A percentile compares a stretch with the other conserved stretches of the same genome.
Conservation (phyloP, 2,113 vertebrate genomes). For the Misgurnus mizolepis region DNA sequence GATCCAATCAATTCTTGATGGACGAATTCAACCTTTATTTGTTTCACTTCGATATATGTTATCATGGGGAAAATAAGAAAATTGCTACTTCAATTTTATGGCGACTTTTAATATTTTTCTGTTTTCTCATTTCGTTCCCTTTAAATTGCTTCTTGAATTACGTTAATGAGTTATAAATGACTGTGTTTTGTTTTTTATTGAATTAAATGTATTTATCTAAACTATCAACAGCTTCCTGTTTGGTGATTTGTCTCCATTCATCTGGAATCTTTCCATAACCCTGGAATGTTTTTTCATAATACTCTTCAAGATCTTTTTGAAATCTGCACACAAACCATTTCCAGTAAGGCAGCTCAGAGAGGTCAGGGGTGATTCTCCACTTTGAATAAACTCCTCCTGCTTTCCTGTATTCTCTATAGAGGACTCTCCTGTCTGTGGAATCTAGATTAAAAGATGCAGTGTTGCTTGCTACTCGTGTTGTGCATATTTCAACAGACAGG, state of each 20-base stretch:
- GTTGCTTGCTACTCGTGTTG: background rate
- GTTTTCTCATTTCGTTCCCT: too few relatives aligned
- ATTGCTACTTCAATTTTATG: too few relatives aligned
- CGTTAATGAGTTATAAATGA: too few relatives aligned
- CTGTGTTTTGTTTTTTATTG: too few relatives aligned
- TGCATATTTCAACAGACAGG: background rate
- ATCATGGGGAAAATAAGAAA: too few relatives aligned
- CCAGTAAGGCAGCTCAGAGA: conserved; percentile 25
- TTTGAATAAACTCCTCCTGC: background rate
- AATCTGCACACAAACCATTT: conserved; percentile 42
- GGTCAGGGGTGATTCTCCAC: background rate
- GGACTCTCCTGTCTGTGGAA: background rate
- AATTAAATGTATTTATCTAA: background rate
- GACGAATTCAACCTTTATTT: too few relatives aligned
- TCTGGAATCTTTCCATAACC: background rate
- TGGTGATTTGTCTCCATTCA: conserved; percentile 8
- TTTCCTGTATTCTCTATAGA: background rate
- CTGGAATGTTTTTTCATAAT: conserved; percentile 5
- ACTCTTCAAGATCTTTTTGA: conserved; percentile 5
- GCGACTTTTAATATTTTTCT: too few relatives aligned
- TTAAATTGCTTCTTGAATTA: too few relatives aligned
- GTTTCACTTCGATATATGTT: too few relatives aligned
- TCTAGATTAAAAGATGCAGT: background rate
- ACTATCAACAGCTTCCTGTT: conserved; percentile 21
- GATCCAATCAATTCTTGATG: too few relatives aligned